Conservation (phyloP, 2,888 invertebrate genomes). For the Xylocampa areola region DNA sequence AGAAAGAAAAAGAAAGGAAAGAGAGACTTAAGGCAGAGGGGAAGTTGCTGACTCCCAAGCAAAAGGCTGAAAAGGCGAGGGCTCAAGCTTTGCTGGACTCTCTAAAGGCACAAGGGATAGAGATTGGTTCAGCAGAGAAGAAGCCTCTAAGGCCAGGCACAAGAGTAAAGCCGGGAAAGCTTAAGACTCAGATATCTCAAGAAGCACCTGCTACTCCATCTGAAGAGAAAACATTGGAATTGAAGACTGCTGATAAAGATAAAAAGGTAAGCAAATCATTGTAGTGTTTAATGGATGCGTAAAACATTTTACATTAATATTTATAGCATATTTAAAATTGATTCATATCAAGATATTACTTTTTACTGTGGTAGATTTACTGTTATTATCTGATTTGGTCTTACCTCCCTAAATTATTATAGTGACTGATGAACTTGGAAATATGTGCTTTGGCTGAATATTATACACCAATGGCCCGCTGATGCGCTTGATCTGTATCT, state of each 20-base stretch:
- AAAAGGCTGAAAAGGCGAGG: slow-evolving; percentile 96
- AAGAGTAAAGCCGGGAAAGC: slow-evolving; percentile 92
- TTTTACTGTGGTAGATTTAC: too few relatives aligned
- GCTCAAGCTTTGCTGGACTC: slow-evolving; percentile 97
- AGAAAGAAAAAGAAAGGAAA: slow-evolving; percentile 97
- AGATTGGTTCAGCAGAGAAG: slow-evolving; percentile 93
- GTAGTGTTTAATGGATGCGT: background rate
- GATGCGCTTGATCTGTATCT: too few relatives aligned
- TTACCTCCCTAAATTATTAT: too few relatives aligned
- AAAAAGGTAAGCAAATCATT: slow-evolving; percentile 76
- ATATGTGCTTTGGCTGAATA: too few relatives aligned
- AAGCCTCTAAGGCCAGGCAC: slow-evolving; percentile 92
- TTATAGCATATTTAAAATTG: too few relatives aligned
- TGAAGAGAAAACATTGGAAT: slow-evolving; percentile 85
- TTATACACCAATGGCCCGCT: too few relatives aligned
- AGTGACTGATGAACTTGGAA: too few relatives aligned
- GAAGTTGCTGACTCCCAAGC: slow-evolving; percentile 97
- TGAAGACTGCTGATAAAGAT: slow-evolving; percentile 89
- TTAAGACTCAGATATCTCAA: slow-evolving; percentile 91
- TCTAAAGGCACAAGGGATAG: slow-evolving; percentile 96
- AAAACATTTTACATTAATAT: too few relatives aligned
- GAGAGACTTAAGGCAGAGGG: slow-evolving; percentile 99
- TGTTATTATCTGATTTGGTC: too few relatives aligned
- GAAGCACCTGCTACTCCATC: slow-evolving; percentile 87
- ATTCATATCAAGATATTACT: too few relatives aligned